Evolutionary conservation across 35 echinoderm and acorn worm genomes (phyloP).

Genomic region (Apostichopus parvimensis): DNA sequence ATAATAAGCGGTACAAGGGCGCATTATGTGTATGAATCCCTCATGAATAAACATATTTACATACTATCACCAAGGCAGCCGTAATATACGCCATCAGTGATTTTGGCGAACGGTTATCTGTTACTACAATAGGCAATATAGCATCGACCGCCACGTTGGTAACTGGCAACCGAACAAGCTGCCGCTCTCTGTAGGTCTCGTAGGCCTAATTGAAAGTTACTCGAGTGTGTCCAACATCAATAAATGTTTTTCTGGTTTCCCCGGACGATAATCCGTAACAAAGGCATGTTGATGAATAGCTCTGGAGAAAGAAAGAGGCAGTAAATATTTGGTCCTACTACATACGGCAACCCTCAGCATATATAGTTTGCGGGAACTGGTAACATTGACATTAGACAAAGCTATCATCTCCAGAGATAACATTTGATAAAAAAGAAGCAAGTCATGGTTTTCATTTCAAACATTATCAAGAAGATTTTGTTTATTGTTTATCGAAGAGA

Average conservation of each 20-base stretch:
- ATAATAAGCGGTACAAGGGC: too few relatives aligned
- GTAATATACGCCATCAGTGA: background rate
- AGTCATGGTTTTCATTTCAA: background rate
- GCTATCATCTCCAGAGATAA: background rate
- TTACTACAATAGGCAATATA: too few relatives aligned
- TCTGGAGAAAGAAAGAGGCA: background rate
- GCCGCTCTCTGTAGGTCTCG: too few relatives aligned
- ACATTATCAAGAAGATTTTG: background rate
- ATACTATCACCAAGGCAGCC: background rate
- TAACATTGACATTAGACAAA: background rate
- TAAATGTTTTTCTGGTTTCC: background rate
- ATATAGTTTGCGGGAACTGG: background rate
- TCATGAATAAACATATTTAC: background rate
- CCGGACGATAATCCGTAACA: constrained; percentile 10
- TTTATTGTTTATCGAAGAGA: background rate
- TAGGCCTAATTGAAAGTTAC: background rate
- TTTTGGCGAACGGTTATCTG: background rate
- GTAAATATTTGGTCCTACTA: constrained; percentile 19
- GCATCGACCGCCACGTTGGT: too few relatives aligned
- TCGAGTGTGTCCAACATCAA: constrained; percentile 26
- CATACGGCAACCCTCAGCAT: background rate
- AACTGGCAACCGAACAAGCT: too few relatives aligned
- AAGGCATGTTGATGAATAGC: background rate
- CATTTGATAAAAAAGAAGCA: too few relatives aligned
- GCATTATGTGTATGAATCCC: too few relatives aligned